Percentiles rank a stretch among this genome's conserved stretches.
Conservation (phyloP, 2,797 vertebrate species). For the Tympanoctomys barrerae region DNA sequence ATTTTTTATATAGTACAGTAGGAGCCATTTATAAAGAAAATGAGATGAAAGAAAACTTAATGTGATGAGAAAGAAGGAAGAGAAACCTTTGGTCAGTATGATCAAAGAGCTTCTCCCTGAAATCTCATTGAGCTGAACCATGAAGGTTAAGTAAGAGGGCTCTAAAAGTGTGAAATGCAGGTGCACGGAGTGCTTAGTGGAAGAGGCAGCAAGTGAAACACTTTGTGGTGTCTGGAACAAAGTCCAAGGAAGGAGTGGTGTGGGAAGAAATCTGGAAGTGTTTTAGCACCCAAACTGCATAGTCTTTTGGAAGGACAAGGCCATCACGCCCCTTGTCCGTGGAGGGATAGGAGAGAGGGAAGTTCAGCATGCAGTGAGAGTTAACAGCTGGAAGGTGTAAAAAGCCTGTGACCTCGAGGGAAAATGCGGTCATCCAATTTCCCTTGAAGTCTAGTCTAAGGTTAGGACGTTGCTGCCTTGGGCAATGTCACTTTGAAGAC, state of each 20-base stretch:
- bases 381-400: not conserved
- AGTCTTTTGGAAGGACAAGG: not conserved
- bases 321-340: not conserved
- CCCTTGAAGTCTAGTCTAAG: not conserved
- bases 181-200: not conserved
- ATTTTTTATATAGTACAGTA: not conserved
- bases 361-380: not conserved
- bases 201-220: not conserved
- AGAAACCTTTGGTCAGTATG: not conserved
- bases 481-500: slow-evolving; percentile 51
- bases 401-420: not conserved
- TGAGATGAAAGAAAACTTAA: not conserved
- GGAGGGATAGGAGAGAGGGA: not conserved
- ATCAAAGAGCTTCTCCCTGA: not conserved
- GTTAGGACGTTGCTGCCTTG: not conserved
- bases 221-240: not conserved
- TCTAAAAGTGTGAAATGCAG: not conserved
- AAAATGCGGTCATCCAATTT: not conserved
- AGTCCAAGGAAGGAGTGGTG: not conserved
- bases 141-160: not conserved
- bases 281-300: not conserved
- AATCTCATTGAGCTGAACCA: not conserved
- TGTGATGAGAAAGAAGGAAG: not conserved
- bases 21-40: not conserved
- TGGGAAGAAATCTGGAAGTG: slow-evolving; percentile 17